Percentiles rank a stretch among this genome's conserved stretches.
Conservation (phyloP, 2,888 invertebrate species). For the Drosophila tanythrix region DNA sequence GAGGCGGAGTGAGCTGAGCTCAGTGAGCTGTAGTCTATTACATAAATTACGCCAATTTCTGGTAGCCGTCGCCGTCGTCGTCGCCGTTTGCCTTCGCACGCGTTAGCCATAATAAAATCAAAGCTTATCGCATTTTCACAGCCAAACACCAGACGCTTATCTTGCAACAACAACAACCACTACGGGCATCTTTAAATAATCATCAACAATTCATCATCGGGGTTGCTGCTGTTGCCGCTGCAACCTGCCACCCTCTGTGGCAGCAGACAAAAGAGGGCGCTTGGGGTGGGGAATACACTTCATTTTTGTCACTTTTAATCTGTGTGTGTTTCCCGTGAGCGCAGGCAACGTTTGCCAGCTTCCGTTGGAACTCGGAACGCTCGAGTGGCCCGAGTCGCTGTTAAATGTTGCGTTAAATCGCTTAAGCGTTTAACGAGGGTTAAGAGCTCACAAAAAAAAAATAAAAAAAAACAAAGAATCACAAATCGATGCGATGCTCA, state of each 20-base stretch:
- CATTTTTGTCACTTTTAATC: constrained; percentile 81
- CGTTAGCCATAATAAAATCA: constrained; percentile 73
- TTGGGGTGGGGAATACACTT: constrained; percentile 51
- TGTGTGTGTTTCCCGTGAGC: constrained; percentile 65
- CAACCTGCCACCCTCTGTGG: constrained; percentile 56
- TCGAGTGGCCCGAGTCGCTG: constrained; percentile 59
- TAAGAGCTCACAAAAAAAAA: constrained; percentile 26
- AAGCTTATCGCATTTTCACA: constrained; percentile 83
- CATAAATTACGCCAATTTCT: constrained; percentile 75
- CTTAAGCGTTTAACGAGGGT: constrained; percentile 83
- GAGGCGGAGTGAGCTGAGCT: constrained; percentile 14
- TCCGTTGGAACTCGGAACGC: constrained; percentile 50
- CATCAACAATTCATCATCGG: constrained; percentile 83
- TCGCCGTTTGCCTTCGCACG: constrained; percentile 58
- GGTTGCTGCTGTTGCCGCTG: constrained; percentile 32
- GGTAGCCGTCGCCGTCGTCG: constrained; percentile 44
- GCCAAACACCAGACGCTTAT: constrained; percentile 81
- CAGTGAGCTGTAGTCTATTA: constrained; percentile 73
- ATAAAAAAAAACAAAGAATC: constrained; percentile 4
- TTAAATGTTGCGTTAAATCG: constrained; percentile 85
- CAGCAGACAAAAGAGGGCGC: constrained; percentile 5
- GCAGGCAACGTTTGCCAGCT: constrained; percentile 18
- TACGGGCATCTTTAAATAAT: constrained; percentile 83
- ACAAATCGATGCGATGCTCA: constrained; percentile 37
- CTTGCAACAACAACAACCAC: constrained; percentile 62